Evolutionary conservation across 2,888 invertebrate species (phyloP), one percentile per base, ranked within the genome.

Genomic region (Mylabris sibirica): DNA sequence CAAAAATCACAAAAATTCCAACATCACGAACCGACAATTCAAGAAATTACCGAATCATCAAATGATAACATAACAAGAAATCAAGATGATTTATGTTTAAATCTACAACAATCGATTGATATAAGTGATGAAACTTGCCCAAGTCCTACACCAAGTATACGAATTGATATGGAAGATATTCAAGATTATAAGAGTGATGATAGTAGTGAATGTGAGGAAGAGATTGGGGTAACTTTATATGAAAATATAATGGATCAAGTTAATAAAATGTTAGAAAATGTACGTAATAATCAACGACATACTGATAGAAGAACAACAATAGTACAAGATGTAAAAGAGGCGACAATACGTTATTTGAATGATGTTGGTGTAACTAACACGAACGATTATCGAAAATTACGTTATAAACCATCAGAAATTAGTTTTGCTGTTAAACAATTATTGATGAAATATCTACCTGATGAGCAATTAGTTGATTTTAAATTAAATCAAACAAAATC

Each of bases 181-280:
- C 49, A 49, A 49, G 88, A 88, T 74, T 84, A 82, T 73, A 78
- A 80, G 35, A 83, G 82, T 38, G 38, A 38, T 5, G 17, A 44
- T 17, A 22, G 38, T 49, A 63, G 63, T 65, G 60, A 64, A 63
- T 82, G 84, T 35, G 79, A 78, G 77, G 87, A 88, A 60, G 89
- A 89, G 81, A 87, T 90, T 75, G 91, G 91, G 72, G 90, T 90
- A 88, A 92, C 91, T 3, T 90, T 92, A 81, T 92, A 92, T 77
- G 89, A 91, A 77, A 91, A 91, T 86, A 89, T 92, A 68, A 88
- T 92, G 87, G 86, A 85, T 1, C 88, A 88, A 79, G 88, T 89
- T 0, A 88, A 88, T 79, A 85, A 87, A 74, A 86, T 88, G 70
- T 79, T 89, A 62, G 84, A 86, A 74, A 86, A 86, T 73, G 84